These are phyloP conservation scores for Lydus trimaculatus DNA, from an alignment of 2,888 invertebrate genomes.

Conservation along the genomic window DNA sequence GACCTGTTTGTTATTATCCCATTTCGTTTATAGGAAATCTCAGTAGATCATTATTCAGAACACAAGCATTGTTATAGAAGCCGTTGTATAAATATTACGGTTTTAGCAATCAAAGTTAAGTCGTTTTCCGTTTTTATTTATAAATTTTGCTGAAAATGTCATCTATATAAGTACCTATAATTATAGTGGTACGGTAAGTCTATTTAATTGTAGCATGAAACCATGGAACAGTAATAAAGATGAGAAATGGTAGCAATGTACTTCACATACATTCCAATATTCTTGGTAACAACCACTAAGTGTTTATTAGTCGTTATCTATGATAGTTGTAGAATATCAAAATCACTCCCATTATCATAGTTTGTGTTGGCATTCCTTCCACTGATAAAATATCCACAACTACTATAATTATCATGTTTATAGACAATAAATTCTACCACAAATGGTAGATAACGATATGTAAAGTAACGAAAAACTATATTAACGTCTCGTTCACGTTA, in stretches of 20 bases:
- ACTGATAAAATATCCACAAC: conserved; percentile 2
- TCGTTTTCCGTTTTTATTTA: too few relatives aligned
- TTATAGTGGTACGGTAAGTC: conserved; percentile 30
- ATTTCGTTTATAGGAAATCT: conserved; percentile 18
- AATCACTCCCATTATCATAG: conserved; percentile 2
- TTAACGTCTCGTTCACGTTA: neutral
- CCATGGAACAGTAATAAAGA: conserved; percentile 32
- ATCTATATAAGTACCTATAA: too few relatives aligned
- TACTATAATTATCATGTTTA: neutral
- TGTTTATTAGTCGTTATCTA: neutral
- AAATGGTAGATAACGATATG: neutral
- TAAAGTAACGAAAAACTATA: neutral
- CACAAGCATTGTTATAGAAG: neutral
- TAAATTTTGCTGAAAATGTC: too few relatives aligned
- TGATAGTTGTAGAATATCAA: neutral
- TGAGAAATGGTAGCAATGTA: conserved; percentile 23
- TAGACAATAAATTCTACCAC: neutral
- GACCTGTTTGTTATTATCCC: conserved; percentile 35
- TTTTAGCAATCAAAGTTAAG: neutral
- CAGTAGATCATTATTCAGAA: neutral
- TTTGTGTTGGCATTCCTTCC: neutral
- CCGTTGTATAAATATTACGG: too few relatives aligned
- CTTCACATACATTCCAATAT: conserved; percentile 15
- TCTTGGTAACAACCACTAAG: conserved; percentile 14
- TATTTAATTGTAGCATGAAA: conserved; percentile 37